Conservation (phyloP, 1,140 invertebrate genomes). For the Coboldia fuscipes region DNA sequence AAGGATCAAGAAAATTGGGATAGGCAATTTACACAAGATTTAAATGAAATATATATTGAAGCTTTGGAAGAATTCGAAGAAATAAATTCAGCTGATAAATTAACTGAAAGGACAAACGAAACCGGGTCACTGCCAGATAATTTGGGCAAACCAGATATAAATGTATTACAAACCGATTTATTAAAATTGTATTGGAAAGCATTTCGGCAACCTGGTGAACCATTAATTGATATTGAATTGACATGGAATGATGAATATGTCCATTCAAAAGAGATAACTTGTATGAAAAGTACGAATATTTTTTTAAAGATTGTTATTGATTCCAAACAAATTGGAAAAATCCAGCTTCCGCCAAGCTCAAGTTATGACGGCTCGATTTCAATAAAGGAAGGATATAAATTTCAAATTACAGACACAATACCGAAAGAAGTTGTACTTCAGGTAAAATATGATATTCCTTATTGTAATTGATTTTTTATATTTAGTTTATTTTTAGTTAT, state of each 20-base stretch:
- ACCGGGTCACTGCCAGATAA: slow-evolving; percentile 1
- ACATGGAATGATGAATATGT: slow-evolving; percentile 10
- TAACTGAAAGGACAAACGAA: slow-evolving; percentile 6
- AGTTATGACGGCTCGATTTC: slow-evolving; percentile 13
- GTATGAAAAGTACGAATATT: slow-evolving; percentile 16
- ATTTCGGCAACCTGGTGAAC: slow-evolving; percentile 25
- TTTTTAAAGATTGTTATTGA: slow-evolving; percentile 13
- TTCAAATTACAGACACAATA: neutral
- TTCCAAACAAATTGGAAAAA: slow-evolving; percentile 14
- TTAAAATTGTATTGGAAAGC: slow-evolving; percentile 17
- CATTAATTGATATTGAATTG: slow-evolving; percentile 22
- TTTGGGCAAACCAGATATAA: slow-evolving; percentile 15
- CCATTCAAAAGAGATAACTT: slow-evolving; percentile 8
- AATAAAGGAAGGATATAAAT: slow-evolving; percentile 5
- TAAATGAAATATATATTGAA: slow-evolving; percentile 20
- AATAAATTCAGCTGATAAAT: slow-evolving; percentile 12
- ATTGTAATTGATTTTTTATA: too few relatives aligned
- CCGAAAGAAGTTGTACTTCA: too few relatives aligned
- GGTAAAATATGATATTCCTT: too few relatives aligned
- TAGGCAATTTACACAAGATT: slow-evolving; percentile 14
- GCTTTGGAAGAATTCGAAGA: slow-evolving; percentile 14
- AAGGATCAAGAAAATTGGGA: slow-evolving; percentile 9
- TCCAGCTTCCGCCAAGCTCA: slow-evolving; percentile 14
- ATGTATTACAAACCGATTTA: slow-evolving; percentile 13
- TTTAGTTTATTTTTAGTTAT: too few relatives aligned